Evolutionary conservation across 2,797 vertebrate species (phyloP).

Genomic region (Aeoliscus strigatus): DNA sequence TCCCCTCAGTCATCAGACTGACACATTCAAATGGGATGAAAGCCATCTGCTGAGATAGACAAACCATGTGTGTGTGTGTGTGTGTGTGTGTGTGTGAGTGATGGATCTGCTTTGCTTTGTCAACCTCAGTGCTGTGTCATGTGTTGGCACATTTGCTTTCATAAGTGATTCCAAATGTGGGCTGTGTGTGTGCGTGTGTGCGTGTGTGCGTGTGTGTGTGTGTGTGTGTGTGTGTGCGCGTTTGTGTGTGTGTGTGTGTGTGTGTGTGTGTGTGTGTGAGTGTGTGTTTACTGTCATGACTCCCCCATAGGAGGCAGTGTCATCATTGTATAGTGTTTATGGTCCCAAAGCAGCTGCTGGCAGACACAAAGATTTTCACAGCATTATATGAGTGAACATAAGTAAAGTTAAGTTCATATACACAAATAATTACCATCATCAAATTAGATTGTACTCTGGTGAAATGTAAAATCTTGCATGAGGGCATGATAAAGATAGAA

Average conservation of each 20-base stretch:
- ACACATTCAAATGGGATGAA: slow-evolving; percentile 66
- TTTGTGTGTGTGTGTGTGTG: slow-evolving; percentile 20
- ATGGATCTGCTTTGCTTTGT: slow-evolving; percentile 56
- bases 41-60: slow-evolving; percentile 68
- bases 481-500: no score
- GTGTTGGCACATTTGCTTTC: slow-evolving; percentile 52
- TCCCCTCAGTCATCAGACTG: slow-evolving; percentile 38
- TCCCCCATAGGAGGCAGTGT: slow-evolving; percentile 32
- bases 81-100: slow-evolving; percentile 15
- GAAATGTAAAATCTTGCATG: no score
- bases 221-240: slow-evolving; percentile 13
- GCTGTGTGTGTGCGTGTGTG: slow-evolving; percentile 9
- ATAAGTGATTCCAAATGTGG: slow-evolving; percentile 56
- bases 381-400: slow-evolving; percentile 24
- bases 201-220: slow-evolving; percentile 10
- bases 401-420: slow-evolving; percentile 10
- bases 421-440: no score
- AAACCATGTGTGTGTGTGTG: slow-evolving; percentile 60
- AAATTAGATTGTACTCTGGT: no score
- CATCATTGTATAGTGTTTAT: slow-evolving; percentile 30
- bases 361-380: slow-evolving; percentile 35
- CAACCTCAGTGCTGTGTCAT: slow-evolving; percentile 60
- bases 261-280: slow-evolving; percentile 36
- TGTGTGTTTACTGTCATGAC: no score
- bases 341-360: slow-evolving; percentile 23